Evolutionary conservation across 2,797 vertebrate species (phyloP).

Genomic region (Coreius guichenoti): DNA sequence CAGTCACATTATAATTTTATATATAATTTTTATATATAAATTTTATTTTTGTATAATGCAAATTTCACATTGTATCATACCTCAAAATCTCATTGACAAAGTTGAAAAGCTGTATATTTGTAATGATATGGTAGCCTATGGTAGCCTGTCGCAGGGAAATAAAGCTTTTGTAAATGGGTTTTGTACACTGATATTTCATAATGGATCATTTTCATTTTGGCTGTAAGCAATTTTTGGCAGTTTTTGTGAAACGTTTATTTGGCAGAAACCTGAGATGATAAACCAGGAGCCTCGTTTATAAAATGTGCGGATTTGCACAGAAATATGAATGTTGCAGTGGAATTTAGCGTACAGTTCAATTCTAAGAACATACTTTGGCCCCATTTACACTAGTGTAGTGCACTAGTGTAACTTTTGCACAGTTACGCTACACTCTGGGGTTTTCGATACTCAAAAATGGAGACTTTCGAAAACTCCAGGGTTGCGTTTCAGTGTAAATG

Average conservation of each 20-base stretch:
- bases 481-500: too few species aligned
- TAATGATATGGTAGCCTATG: constrained; percentile 11
- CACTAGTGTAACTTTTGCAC: too few species aligned
- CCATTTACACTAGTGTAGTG: too few species aligned
- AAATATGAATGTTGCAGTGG: too few species aligned
- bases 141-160: not conserved
- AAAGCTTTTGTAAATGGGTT: constrained; percentile 30
- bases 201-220: not conserved
- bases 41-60: constrained; percentile 36
- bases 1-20: not conserved
- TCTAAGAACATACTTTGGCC: not conserved
- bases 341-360: too few species aligned
- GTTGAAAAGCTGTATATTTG: constrained; percentile 30
- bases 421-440: too few species aligned
- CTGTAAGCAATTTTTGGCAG: not conserved
- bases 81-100: constrained; percentile 6
- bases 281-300: not conserved
- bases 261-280: not conserved
- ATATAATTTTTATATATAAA: not conserved
- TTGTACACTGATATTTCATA: not conserved
- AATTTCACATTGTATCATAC: constrained; percentile 20
- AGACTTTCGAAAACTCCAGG: too few species aligned
- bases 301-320: not conserved
- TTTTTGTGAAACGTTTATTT: not conserved
- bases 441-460: too few species aligned